A percentile compares a stretch with the other conserved stretches of the same genome.
Conservation (phyloP, 2,797 vertebrate genomes). For the Pempheris klunzingeri region DNA sequence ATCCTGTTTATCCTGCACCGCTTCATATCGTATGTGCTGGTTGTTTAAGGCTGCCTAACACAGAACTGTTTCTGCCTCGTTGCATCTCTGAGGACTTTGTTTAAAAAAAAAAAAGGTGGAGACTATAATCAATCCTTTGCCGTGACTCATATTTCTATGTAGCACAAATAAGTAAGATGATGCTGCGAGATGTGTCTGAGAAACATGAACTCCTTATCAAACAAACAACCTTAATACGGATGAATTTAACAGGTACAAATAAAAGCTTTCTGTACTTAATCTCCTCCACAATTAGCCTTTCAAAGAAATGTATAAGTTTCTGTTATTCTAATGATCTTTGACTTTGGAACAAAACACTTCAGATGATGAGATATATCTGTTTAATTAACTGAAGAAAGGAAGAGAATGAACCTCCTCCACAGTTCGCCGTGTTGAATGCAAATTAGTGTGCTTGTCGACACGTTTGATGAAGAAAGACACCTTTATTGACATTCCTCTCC, state of each 20-base stretch:
- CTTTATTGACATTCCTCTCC: background rate
- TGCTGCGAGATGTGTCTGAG: background rate
- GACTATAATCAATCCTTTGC: background rate
- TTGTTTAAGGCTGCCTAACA: background rate
- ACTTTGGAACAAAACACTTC: slow-evolving; percentile 10
- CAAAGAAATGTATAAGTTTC: background rate
- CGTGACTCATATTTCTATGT: background rate
- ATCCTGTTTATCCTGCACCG: background rate
- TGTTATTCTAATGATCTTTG: slow-evolving; percentile 27
- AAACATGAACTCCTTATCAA: background rate
- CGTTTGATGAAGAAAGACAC: slow-evolving; percentile 4
- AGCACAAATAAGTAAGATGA: background rate
- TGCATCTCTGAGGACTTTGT: background rate
- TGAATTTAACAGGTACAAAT: background rate
- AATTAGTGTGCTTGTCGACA: background rate
- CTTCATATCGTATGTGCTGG: background rate
- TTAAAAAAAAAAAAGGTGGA: background rate
- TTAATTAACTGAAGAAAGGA: slow-evolving; percentile 23
- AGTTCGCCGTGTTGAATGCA: background rate
- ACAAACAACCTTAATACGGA: background rate
- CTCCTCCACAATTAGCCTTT: slow-evolving; percentile 8
- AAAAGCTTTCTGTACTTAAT: too few species aligned
- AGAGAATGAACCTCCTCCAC: slow-evolving; percentile 17
- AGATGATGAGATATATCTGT: slow-evolving; percentile 12
- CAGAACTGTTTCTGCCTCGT: background rate